Evolutionary conservation across 2,888 invertebrate genomes (phyloP), one percentile per base, ranked within the genome.

Genomic region (Agriotes lineatus): DNA sequence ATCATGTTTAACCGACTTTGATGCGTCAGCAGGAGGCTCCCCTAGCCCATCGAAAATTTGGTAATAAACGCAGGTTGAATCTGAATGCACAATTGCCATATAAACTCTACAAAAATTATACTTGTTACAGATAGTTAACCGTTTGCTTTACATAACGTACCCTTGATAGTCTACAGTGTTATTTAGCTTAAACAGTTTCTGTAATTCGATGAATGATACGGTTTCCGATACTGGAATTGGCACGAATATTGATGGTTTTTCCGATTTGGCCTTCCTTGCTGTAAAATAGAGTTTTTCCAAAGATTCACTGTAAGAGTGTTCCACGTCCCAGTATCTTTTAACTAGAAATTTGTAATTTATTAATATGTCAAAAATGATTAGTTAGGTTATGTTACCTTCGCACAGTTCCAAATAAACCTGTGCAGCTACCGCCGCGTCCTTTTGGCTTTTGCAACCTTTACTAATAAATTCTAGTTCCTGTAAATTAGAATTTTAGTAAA

Each of bases 371-470:
- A 52, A 45, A 56, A 10, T 1, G 6, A 5, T 37, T 16, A 37
- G 25, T 19, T 18, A 50, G 48, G 22, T 62, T 42, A 52, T 19
- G n/a, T 63, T 82, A 88, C 89, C 87, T 84, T 87, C 87, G 72
- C 85, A 85, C 42, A 90, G 77, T 76, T 90, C 88, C 48, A 86
- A 81, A 74, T 87, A 88, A 1, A 88, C 85, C 73, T 88, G 85
- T 57, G 84, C 83, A 0, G 87, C 85, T 70, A 86, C 79, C 1
- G 85, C 83, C 12, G 87, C 85, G 73, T 85, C 84, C 16, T 82
- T 76, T 69, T 82, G 82, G 72, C 86, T 83, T 9, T 74, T 79
- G 52, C 86, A 85, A 0, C 86, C 87, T 19, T 86, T 69, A 45
- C 80, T 79, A 61, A 83, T 79, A 74, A 88, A 85, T 57, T 85